Base-by-base conservation (phyloP, 2,888 invertebrate genomes). In the Chrysopilus asiliformis region DNA sequence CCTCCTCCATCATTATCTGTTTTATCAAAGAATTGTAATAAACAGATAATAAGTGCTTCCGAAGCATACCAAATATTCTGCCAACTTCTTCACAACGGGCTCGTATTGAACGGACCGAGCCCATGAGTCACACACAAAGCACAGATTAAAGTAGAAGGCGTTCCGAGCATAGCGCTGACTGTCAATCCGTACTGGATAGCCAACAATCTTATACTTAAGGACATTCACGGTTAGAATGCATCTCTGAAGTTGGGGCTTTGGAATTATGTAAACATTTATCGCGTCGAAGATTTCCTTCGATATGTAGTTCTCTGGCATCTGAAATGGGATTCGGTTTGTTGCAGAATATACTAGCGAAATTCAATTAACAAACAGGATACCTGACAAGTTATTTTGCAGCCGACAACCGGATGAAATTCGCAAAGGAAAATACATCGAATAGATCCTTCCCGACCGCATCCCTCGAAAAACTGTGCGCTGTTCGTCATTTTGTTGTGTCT, bases 271-370 rank as follows among this genome's bases (percentile, higher is more conserved):
- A 16, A 85, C 86, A 57, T 85, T 90, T 39, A 94, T 79, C 40
- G 86, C 80, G 67, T 94, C 91, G 68, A 95, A 94, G 14, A 83
- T 72, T 52, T 94, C 93, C 60, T 93, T 93, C 0, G 85, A 82
- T 32, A 95, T 79, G 56, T 80, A 87, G 55, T 89, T 84, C 51
- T 84, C 80, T 5, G 94, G 94, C 39, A 86, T 84, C 81, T 85
- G 58, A 32, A 66, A 62, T 32, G 30, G 42, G n/a, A n/a, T n/a
- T n/a, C n/a, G n/a, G n/a, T n/a, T n/a, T n/a, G n/a, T n/a, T n/a
- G n/a, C n/a, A n/a, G n/a, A n/a, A n/a, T n/a, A n/a, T n/a, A n/a
- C n/a, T n/a, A n/a, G n/a, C n/a, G n/a, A n/a, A n/a, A n/a, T n/a
- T n/a, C n/a, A n/a, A n/a, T n/a, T n/a, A n/a, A n/a, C n/a, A n/a